Evolutionary conservation across 1,140 invertebrate genomes (phyloP), one percentile per base, ranked within the genome.

Genomic region (Wiebesia pumilae): DNA sequence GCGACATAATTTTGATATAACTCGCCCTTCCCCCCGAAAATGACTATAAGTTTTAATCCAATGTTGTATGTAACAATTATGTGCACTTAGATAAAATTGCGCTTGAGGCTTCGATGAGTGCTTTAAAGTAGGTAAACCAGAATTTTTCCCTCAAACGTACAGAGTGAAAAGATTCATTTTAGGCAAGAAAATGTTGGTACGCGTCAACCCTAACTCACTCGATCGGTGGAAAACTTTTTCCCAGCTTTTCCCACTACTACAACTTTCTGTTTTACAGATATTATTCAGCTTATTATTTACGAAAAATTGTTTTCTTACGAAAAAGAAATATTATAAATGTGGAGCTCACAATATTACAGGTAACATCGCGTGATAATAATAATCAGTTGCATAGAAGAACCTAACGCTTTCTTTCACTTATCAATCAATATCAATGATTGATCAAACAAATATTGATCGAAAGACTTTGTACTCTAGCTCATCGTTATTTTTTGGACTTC

Each of bases 391-490:
- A 35, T 35, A 62, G 7, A 62, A 62, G 4, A 62, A 62, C n/a
- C 3, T 16, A 16, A 35, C 33, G 30, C 30, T 16, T 35, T 69
- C 6, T 69, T 6, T 65, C 24, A 21, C 30, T 69, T 30, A 33
- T 69, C 65, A 35, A 69, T 69, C 65, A 69, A 69, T 69, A 69
- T 35, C 14, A 69, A 69, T 33, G n/a, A 69, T 69, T 69, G 65
- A 69, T 69, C 65, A 69, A 69, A 69, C 58, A 62, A 62, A 62
- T 2, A 62, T 62, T 62, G 58, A 62, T 62, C 27, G 21, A 27
- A 69, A 10, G 30, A 3, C 33, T 69, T 24, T 35, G n/a, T 7
- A 30, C n/a, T 30, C 6, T 30, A 27, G 12, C 27, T 3, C n/a
- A 69, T 69, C 65, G 35, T 69, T 69, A 69, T 1, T 33, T 27